Conservation (phyloP, 2,113 vertebrate species). For the Cynocephalus volans region DNA sequence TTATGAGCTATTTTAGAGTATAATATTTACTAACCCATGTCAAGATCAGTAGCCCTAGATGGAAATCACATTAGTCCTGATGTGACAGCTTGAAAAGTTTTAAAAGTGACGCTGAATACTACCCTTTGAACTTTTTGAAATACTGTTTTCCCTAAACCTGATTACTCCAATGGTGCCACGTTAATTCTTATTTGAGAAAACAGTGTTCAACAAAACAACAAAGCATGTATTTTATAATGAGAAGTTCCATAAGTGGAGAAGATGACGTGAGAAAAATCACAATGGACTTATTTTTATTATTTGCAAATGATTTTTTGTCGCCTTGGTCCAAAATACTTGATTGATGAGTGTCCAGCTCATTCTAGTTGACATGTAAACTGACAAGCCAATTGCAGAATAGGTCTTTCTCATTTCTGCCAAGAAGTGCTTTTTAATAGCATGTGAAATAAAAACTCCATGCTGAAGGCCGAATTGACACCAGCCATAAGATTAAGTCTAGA, state of each 20-base stretch:
- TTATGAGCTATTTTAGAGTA: neutral
- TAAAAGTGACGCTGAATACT: constrained; percentile 43
- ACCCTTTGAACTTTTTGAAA: constrained; percentile 56
- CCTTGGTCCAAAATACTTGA: constrained; percentile 32
- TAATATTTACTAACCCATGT: neutral
- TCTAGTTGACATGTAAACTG: neutral
- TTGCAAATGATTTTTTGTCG: constrained; percentile 63
- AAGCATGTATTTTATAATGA: constrained; percentile 46
- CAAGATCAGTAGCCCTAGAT: neutral
- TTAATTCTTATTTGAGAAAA: constrained; percentile 31
- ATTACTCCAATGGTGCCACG: neutral
- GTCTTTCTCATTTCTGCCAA: constrained; percentile 55
- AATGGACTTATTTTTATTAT: constrained; percentile 60
- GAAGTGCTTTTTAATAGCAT: constrained; percentile 6
- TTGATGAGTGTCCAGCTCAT: neutral
- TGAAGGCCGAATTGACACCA: neutral
- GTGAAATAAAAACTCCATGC: constrained; percentile 44
- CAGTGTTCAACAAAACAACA: constrained; percentile 11
- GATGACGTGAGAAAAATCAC: constrained; percentile 49
- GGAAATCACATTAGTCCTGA: neutral
- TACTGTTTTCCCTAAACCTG: neutral
- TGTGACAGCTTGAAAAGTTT: neutral
- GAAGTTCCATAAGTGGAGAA: neutral
- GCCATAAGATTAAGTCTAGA: constrained; percentile 41
- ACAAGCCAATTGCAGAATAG: neutral